phyloP scores from a whole-genome alignment of 2,113 vertebrate species.

The Guaruba guarouba region DNA sequence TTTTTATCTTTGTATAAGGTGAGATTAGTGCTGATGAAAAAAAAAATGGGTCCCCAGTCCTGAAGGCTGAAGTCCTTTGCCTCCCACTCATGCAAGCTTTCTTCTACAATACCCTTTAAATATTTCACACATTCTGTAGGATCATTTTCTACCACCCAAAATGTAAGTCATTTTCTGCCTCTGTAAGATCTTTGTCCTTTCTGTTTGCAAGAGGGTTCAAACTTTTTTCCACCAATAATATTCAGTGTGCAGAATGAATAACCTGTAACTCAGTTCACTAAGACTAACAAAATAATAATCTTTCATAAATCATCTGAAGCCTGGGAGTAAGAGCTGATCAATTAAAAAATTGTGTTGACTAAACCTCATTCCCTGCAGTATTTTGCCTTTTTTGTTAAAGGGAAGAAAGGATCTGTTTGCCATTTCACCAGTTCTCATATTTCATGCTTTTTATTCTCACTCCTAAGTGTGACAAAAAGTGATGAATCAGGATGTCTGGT shows the following conservation, averaged over 20 bases:
- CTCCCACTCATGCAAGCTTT: background rate
- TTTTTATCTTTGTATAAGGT: background rate
- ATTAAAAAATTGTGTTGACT: background rate
- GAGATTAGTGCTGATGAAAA: background rate
- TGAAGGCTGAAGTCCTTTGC: background rate
- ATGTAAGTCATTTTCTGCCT: background rate
- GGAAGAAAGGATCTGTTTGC: background rate
- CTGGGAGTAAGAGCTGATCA: background rate
- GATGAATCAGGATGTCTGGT: slow-evolving; percentile 26
- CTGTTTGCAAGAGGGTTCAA: background rate
- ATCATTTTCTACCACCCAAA: background rate
- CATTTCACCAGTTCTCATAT: background rate
- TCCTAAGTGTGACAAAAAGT: background rate
- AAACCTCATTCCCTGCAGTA: background rate
- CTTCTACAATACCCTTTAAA: background rate
- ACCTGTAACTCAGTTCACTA: background rate
- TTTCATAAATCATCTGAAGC: background rate
- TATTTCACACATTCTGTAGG: background rate
- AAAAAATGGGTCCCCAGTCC: background rate
- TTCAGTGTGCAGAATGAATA: background rate
- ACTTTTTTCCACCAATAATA: background rate
- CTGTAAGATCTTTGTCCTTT: background rate
- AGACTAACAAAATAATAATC: background rate
- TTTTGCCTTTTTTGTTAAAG: background rate
- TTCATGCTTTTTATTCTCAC: background rate